Base-by-base conservation (phyloP, 2,888 invertebrate genomes). In the Caenorhabditis virilis region DNA sequence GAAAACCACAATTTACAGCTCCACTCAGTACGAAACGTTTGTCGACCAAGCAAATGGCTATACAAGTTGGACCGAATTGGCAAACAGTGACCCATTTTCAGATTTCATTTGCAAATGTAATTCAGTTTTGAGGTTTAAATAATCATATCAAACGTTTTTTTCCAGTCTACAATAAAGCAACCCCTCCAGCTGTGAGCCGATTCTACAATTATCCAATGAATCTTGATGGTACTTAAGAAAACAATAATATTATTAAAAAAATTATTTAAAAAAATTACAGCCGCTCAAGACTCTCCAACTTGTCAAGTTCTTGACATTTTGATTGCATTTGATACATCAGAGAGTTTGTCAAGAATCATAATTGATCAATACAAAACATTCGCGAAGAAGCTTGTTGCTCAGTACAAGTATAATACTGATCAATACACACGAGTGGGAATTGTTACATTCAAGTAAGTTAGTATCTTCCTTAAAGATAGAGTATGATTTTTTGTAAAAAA, bases 271-370 rank as follows among this genome's bases (percentile, higher is more conserved):
- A n/a, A n/a, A n/a, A n/a, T n/a, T n/a, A n/a, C n/a, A n/a, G n/a
- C n/a, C 45, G 30, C 35, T 47, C 35, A n/a, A 13, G 25, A 53
- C 49, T 38, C 52, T 22, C 33, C 63, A 45, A 50, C 43, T 23
- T 64, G 63, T n/a, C 39, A 64, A 54, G 54, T 58, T 27, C 50
- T 64, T 15, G 63, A 64, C 45, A 57, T 64, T 15, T 53, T 58
- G 36, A 38, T 64, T 18, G 58, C 57, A 6, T 64, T 64, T 20
- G 63, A 64, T 20, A 58, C 57, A 39, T 64, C 63, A 2, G 58
- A 64, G 22, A 50, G 50, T 18, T 39, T 64, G 7, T 64, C 63
- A 27, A 58, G 54, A 41, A 53, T 64, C 18, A 58, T 64, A 42
- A 39, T 64, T 25, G 48, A 53, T 39, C 43, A 58, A 22, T 64